Conservation (phyloP, 2,888 invertebrate genomes). For the Hypena proboscidalis region DNA sequence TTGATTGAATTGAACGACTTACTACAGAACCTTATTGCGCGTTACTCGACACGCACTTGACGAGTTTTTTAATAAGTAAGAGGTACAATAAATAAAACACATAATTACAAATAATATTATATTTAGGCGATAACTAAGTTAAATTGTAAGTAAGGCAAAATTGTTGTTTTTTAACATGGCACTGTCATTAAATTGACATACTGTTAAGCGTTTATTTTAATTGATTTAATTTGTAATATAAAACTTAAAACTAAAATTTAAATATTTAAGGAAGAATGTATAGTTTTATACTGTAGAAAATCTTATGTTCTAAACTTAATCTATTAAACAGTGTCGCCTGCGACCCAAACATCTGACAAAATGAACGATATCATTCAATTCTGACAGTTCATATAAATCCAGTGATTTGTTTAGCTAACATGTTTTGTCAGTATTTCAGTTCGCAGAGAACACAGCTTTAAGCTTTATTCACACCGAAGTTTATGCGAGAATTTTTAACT, state of each 20-base stretch:
- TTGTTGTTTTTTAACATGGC: constrained; percentile 35
- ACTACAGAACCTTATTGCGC: too few species aligned
- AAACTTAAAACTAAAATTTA: constrained; percentile 26
- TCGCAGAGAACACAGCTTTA: too few species aligned
- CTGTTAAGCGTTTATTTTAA: constrained; percentile 33
- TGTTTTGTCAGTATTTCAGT: too few species aligned
- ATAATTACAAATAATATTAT: constrained; percentile 39
- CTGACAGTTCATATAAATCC: too few species aligned
- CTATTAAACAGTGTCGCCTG: not conserved
- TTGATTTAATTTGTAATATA: constrained; percentile 28
- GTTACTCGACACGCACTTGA: too few species aligned
- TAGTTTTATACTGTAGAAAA: constrained; percentile 13
- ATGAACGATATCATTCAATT: too few species aligned
- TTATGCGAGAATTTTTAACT: too few species aligned
- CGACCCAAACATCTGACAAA: too few species aligned
- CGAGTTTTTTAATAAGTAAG: too few species aligned
- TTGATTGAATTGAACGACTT: too few species aligned
- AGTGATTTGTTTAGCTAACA: too few species aligned
- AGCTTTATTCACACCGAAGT: too few species aligned
- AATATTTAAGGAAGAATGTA: constrained; percentile 18
- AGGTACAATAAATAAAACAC: constrained; percentile 36
- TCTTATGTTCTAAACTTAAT: not conserved
- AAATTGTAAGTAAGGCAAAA: constrained; percentile 37
- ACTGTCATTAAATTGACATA: constrained; percentile 43
- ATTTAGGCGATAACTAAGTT: constrained; percentile 41